phyloP scores from a whole-genome alignment of 1,140 invertebrate genomes.

The Littorina saxatilis region DNA sequence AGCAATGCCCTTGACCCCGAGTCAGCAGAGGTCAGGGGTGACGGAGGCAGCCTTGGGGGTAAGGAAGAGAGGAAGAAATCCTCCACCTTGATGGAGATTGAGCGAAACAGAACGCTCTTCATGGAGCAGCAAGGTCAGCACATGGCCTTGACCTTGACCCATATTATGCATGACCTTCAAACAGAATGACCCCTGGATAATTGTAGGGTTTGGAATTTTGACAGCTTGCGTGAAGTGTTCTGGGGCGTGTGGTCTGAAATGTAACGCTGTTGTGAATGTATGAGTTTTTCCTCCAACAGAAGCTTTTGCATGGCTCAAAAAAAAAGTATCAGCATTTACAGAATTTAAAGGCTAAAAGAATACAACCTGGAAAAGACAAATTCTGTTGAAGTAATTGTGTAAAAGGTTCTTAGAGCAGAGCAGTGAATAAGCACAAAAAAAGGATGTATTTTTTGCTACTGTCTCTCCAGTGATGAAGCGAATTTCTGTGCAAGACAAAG shows the following conservation, averaged over 20 bases:
- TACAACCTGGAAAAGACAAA: too few species aligned
- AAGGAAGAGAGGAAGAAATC: constrained; percentile 86
- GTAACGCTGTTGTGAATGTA: neutral
- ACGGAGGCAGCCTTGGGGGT: constrained; percentile 69
- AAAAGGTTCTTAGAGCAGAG: too few species aligned
- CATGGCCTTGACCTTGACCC: neutral
- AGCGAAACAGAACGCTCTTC: constrained; percentile 89
- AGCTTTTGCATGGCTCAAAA: too few species aligned
- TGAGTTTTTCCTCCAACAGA: neutral
- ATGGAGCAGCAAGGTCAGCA: constrained; percentile 90
- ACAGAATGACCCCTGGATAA: neutral
- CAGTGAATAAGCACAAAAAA: too few species aligned
- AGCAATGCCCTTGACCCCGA: constrained; percentile 36
- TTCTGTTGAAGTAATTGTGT: too few species aligned
- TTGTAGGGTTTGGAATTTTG: neutral
- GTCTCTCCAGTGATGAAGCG: too few species aligned
- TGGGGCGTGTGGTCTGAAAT: neutral
- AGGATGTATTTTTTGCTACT: too few species aligned
- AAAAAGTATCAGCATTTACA: too few species aligned
- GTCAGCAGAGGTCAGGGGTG: constrained; percentile 41
- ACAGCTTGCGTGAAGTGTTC: neutral
- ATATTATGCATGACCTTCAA: neutral
- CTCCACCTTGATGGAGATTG: constrained; percentile 92
- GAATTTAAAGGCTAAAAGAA: too few species aligned
- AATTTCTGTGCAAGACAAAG: too few species aligned